Evolutionary conservation across 2,797 vertebrate species (phyloP), one percentile per base, ranked within the genome.

Genomic region (Cryptoblepharus egeriae): DNA sequence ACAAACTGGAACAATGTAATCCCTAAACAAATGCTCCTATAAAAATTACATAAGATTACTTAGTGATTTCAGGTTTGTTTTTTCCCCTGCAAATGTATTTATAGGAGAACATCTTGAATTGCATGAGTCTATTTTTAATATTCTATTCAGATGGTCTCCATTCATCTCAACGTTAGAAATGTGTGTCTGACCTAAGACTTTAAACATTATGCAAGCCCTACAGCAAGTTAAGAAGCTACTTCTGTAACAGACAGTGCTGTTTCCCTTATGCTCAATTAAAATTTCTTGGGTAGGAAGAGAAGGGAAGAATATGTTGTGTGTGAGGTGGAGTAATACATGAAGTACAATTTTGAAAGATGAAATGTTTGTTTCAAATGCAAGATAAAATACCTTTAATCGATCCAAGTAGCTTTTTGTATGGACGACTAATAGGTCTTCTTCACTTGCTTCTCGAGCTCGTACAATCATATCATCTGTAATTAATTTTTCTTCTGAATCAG

Each of bases 361-460:
- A 32, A 45, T 60, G 13, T 45, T 30, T 58, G 3, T 60, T 81
- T 68, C 16, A 68, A 81, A 88, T 75, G 30, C 18, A 85, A 20
- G 70, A 64, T 88, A 92, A 84, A 85, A 67, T 91, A 99, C 98
- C 98, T 99, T 99, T 57, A 99, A 94, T 93, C 95, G 97, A 84
- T 95, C 98, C 90, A 99, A 96, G 91, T 99, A 99, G 61, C 96
- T 96, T 84, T 97, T 96, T 5, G 98, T 97, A 90, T 99, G 98
- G 85, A 97, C 98, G 82, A 99, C 97, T 90, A 98, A 93, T 83
- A 99, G 96, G 89, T 99, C 98, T 30, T 98, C 97, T 65, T 99
- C 98, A 0, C 96, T 96, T 18, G 98, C 98, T 92, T 99, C 98
- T 42, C 87, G 94, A 0, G 98, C 98, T 92, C 95, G 94, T 73